These are phyloP conservation scores for Apomyelois bistriatella DNA, from an alignment of 2,888 invertebrate genomes.

Conservation along the genomic window DNA sequence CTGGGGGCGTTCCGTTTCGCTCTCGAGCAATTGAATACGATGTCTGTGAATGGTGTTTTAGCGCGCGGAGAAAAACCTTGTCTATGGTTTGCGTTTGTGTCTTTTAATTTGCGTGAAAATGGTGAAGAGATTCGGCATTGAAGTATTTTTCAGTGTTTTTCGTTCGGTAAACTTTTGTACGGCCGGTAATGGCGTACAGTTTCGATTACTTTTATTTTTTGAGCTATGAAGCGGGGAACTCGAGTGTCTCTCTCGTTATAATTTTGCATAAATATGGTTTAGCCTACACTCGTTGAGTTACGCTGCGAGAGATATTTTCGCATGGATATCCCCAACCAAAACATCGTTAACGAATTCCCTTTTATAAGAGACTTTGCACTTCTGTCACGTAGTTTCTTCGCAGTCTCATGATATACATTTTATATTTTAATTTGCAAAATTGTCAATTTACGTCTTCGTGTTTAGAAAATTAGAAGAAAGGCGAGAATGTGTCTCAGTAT, in stretches of 20 bases:
- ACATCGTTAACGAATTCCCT: slow-evolving; percentile 42
- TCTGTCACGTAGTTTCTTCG: not conserved
- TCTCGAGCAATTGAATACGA: slow-evolving; percentile 68
- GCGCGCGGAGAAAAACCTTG: slow-evolving; percentile 60
- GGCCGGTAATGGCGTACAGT: slow-evolving; percentile 41
- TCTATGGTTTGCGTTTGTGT: slow-evolving; percentile 65
- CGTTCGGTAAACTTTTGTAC: slow-evolving; percentile 49
- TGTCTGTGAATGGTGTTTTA: slow-evolving; percentile 72
- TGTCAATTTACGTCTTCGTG: too few species aligned
- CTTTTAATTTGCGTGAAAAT: slow-evolving; percentile 79
- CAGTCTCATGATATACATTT: not conserved
- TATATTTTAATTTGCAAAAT: not conserved
- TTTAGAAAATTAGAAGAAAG: not conserved
- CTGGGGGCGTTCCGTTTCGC: slow-evolving; percentile 73
- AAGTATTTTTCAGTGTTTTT: slow-evolving; percentile 54
- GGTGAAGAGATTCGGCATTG: slow-evolving; percentile 61
- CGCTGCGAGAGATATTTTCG: slow-evolving; percentile 46
- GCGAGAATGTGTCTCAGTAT: too few species aligned
- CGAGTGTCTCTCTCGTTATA: slow-evolving; percentile 66
- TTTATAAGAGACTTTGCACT: not conserved
- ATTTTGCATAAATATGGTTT: slow-evolving; percentile 73
- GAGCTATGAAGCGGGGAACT: slow-evolving; percentile 38
- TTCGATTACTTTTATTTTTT: slow-evolving; percentile 60
- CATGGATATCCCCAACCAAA: slow-evolving; percentile 57
- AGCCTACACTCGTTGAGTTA: slow-evolving; percentile 41